Base-by-base conservation (phyloP, 2,113 vertebrate genomes). In the Gymnogyps californianus region DNA sequence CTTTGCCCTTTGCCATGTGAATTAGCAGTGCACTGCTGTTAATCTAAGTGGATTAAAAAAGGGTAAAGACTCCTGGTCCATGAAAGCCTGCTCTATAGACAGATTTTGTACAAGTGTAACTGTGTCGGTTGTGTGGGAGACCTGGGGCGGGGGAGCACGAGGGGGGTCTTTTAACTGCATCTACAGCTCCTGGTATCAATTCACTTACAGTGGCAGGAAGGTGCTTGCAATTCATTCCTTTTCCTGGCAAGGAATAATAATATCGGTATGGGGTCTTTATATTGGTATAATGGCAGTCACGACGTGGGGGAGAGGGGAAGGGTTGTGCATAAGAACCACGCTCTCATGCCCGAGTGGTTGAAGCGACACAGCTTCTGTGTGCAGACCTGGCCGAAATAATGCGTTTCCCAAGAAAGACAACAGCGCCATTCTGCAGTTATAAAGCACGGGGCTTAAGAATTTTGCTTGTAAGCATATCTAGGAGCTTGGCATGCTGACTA, bases 11-110 rank as follows among this genome's bases (percentile, higher is more conserved):
- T 84, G 57, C 93, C 87, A 32, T 83, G 36, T 83, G 91, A 96
- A 95, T 96, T 95, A 94, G 78, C 83, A 47, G 52, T 74, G 69
- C 62, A 49, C 91, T 67, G 81, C 77, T 89, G 87, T 91, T 97
- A 93, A 83, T 95, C 97, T 96, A 92, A 96, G 86, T 96, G 87
- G 96, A 97, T 96, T 96, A 93, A 96, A 92, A 93, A 92, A 44
- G 70, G 40, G 89, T 91, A 95, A 96, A 96, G 95, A 22, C 54
- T 95, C 58, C 66, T 76, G 51, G 83, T 76, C 54, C 81, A 21
- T 96, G 89, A 91, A 94, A 97, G 91, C 83, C 89, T 51, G 54
- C 65, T 95, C 83, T 95, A 32, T 71, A 85, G 83, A 64, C 71
- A 76, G 94, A 72, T 94, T 94, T 93, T 65, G 77, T 94, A 62